Conservation (phyloP, 2,113 vertebrate species). For the Gorsachius goisagi region DNA sequence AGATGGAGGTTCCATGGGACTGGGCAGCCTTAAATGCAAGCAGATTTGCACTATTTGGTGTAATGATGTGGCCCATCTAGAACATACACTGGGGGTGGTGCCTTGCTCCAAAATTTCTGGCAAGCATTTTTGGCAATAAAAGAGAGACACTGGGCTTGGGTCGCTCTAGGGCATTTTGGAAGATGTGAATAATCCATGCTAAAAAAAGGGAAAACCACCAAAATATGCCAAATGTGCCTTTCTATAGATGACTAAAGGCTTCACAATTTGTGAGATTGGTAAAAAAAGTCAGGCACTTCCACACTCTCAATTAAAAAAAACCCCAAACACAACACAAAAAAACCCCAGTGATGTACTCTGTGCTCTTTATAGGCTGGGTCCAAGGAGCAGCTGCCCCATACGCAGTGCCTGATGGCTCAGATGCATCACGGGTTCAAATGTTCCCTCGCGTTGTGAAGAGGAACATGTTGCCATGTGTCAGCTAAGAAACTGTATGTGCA, state of each 20-base stretch:
- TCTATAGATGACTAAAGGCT: not conserved
- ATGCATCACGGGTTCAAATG: not conserved
- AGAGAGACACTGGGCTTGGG: not conserved
- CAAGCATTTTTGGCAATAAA: not conserved
- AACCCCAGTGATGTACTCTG: accelerated
- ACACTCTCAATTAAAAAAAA: not conserved
- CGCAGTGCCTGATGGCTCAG: not conserved
- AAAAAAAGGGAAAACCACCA: not conserved
- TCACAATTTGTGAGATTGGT: not conserved
- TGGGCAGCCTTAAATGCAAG: not conserved
- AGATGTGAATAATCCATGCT: not conserved
- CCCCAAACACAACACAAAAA: not conserved
- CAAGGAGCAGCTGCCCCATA: not conserved
- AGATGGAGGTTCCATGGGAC: not conserved
- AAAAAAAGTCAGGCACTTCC: not conserved
- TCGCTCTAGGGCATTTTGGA: not conserved
- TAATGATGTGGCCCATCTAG: not conserved
- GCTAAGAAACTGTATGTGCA: not conserved
- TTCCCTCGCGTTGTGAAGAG: accelerated
- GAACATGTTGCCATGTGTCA: not conserved
- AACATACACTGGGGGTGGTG: not conserved
- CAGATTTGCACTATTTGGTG: not conserved
- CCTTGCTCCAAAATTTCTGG: not conserved
- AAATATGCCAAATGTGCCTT: not conserved
- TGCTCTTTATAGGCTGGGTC: not conserved